These are phyloP conservation scores for Ditylenchus weischeri DNA, from an alignment of 2,888 invertebrate genomes.

Conservation along the genomic window DNA sequence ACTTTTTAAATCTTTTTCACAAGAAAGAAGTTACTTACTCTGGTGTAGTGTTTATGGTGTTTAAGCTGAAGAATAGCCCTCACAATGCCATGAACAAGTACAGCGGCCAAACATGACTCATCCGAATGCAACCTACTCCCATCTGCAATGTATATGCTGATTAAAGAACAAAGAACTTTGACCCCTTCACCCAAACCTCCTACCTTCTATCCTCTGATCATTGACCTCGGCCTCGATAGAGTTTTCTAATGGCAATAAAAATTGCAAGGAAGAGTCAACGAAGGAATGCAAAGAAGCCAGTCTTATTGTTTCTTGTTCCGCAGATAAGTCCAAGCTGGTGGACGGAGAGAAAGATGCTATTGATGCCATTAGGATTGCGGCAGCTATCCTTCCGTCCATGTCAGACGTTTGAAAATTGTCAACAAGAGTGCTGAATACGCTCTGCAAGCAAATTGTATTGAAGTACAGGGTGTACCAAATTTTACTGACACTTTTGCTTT, in stretches of 20 bases:
- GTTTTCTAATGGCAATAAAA: not conserved
- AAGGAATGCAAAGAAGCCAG: not conserved
- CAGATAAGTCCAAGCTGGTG: not conserved
- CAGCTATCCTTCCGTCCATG: not conserved
- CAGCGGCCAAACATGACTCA: slow-evolving; percentile 15
- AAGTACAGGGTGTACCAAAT: no score
- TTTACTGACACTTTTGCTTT: no score
- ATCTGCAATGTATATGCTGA: slow-evolving; percentile 10
- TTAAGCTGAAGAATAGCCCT: not conserved
- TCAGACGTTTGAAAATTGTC: slow-evolving; percentile 5
- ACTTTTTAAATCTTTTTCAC: no score
- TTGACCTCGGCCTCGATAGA: slow-evolving; percentile 3
- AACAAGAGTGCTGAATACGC: not conserved
- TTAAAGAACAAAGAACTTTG: not conserved
- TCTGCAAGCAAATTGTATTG: not conserved
- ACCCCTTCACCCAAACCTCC: not conserved
- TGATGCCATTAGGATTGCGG: not conserved
- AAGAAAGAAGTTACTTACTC: not conserved
- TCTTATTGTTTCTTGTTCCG: not conserved
- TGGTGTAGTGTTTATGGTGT: not conserved
- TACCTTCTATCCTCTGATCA: slow-evolving; percentile 6
- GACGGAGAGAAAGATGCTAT: slow-evolving; percentile 6
- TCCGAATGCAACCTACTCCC: slow-evolving; percentile 10
- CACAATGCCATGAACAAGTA: slow-evolving; percentile 9
- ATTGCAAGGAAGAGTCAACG: not conserved